These are phyloP conservation scores for Rutilus rutilus DNA, from an alignment of 2,113 vertebrate genomes.

Conservation along the genomic window DNA sequence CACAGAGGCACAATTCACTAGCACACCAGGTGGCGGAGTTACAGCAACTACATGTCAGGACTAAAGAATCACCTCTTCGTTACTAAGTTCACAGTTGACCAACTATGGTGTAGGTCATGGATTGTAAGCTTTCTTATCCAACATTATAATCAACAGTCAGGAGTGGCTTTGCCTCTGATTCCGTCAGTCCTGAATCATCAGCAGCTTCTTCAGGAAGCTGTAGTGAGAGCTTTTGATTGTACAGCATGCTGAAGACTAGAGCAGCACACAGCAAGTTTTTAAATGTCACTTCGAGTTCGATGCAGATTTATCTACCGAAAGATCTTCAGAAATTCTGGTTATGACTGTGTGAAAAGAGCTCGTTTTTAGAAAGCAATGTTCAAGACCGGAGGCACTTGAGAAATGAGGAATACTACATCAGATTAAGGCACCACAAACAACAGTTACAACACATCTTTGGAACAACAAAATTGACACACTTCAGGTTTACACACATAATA, in stretches of 20 bases:
- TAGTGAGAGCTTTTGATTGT: background rate
- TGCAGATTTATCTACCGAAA: background rate
- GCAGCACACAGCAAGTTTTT: background rate
- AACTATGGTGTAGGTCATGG: constrained; percentile 1
- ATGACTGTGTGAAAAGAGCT: background rate
- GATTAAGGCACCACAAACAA: constrained; percentile 63
- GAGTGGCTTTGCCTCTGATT: constrained; percentile 26
- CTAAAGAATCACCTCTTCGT: constrained; percentile 31
- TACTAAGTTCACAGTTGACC: constrained; percentile 51
- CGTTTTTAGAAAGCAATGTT: constrained; percentile 12
- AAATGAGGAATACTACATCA: constrained; percentile 53
- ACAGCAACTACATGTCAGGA: constrained; percentile 39
- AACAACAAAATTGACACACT: constrained; percentile 45
- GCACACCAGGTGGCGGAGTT: constrained; percentile 17
- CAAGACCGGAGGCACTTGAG: constrained; percentile 58
- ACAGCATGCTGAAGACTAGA: background rate
- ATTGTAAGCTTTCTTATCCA: constrained; percentile 11
- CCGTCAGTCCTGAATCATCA: background rate
- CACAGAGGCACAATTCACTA: constrained; percentile 28
- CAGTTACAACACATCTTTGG: constrained; percentile 51
- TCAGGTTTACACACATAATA: background rate
- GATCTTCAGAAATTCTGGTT: background rate
- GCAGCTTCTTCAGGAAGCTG: constrained; percentile 29
- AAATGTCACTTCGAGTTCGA: background rate
- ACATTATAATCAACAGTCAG: constrained; percentile 3